Conservation (phyloP, 2,113 vertebrate genomes). For the Caracal caracal region DNA sequence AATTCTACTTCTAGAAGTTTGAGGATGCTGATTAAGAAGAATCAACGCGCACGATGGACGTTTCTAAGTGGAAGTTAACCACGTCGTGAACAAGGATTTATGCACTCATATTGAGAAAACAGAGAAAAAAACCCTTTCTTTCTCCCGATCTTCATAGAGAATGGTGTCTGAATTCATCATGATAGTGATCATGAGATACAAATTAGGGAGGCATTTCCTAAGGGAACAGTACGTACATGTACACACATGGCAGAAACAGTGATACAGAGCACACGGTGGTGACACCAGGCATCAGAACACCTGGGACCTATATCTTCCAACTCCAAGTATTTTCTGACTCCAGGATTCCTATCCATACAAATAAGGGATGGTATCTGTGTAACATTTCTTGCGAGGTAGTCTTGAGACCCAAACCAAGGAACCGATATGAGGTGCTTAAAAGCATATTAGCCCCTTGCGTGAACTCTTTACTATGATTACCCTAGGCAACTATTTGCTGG, state of each 20-base stretch:
- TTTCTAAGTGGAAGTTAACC: background rate
- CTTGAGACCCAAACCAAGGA: background rate
- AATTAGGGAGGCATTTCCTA: background rate
- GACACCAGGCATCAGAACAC: too few relatives aligned
- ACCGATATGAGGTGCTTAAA: background rate
- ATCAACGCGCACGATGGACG: background rate
- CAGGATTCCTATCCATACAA: background rate
- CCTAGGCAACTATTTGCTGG: background rate
- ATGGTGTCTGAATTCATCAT: background rate
- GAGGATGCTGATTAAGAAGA: background rate
- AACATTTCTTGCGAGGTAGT: background rate
- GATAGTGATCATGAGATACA: background rate
- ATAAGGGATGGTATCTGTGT: background rate
- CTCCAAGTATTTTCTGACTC: background rate
- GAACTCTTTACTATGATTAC: too few relatives aligned
- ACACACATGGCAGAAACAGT: background rate
- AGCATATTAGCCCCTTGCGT: background rate
- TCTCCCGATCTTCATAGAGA: background rate
- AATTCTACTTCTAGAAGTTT: background rate
- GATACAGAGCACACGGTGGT: background rate
- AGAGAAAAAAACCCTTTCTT: background rate
- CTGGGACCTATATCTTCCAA: too few relatives aligned
- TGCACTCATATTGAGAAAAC: background rate
- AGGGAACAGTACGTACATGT: background rate
- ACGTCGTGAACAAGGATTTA: background rate